Conservation (phyloP, 2,797 vertebrate genomes). For the Acanthurus tractus region DNA sequence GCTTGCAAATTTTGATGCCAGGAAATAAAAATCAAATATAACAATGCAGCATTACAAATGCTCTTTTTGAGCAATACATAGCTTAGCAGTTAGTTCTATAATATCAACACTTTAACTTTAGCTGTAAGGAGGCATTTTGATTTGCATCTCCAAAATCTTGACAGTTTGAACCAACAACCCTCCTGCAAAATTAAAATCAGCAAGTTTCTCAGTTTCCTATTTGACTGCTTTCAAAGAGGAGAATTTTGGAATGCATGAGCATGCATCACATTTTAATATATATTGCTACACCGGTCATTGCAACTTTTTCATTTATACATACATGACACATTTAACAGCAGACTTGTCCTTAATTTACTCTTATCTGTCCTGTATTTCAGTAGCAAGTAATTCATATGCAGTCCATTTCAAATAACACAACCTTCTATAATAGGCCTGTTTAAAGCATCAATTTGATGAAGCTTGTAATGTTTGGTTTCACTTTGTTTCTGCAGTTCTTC, state of each 20-base stretch:
- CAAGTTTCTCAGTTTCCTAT: background rate
- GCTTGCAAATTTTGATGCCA: no score
- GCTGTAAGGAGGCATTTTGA: background rate
- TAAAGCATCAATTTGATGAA: slow-evolving; percentile 19
- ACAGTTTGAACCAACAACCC: background rate
- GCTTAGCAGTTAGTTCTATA: no score
- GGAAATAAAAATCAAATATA: no score
- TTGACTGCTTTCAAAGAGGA: background rate
- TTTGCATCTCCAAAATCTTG: background rate
- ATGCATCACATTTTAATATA: background rate
- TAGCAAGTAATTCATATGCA: slow-evolving; percentile 2
- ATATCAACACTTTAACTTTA: no score
- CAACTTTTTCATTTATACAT: background rate
- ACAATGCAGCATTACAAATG: no score
- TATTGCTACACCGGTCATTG: background rate
- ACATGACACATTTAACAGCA: background rate
- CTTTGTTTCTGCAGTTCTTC: background rate
- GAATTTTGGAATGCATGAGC: slow-evolving; percentile 38
- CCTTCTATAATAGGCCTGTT: background rate
- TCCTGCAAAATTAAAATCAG: background rate
- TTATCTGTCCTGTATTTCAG: background rate
- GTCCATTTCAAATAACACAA: slow-evolving; percentile 1
- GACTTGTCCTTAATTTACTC: background rate
- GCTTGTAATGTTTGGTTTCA: background rate
- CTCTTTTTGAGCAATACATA: no score